Base-by-base conservation (phyloP, 2,888 invertebrate species). In the Euphydryas editha region DNA sequence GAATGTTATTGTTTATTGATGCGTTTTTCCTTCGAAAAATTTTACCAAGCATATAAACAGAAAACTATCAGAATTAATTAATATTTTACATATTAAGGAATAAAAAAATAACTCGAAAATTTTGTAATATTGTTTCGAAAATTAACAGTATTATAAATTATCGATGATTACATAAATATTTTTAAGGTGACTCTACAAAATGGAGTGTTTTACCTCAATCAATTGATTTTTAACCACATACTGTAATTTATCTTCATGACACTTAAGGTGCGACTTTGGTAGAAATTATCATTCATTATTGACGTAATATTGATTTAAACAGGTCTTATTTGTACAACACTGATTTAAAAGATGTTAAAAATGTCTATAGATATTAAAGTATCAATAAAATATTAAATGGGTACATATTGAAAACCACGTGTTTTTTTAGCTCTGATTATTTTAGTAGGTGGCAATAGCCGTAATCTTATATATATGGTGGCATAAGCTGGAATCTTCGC, bases 191-290 rank as follows among this genome's bases (percentile, higher is more conserved):
- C 5, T 24, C 30, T 42, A 18, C 42, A 42, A 36, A 51, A 64
- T 21, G 17, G 13, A 63, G 58, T 44, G 21, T 54, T 64, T 64
- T 51, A 64, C 63, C 39, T 64, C 51, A 49, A 59, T 54, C 58
- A 17, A 64, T 54, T 21, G 51, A 59, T 44, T 61, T 65, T 65
- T 49, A 49, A 20, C 47, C 47, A 60, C 60, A 65, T 49, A n/a
- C n/a, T 57, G 65, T 57, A 56, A 65, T 65, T 61, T 42, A 57
- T 65, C 60, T 20, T 65, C 57, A 61, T 61, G 65, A 57, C 65
- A 61, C 58, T 57, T 36, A 61, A 56, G 46, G 44, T 55, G 49
- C 49, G 60, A 66, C 56, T 42, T 49, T 42, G n/a, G 49, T 30
- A 42, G 13, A 36, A 15, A 62, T 20, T 37, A 46, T 46, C 15